A percentile compares a stretch with the other conserved stretches of the same genome.
Conservation (phyloP, 1,140 invertebrate species). For the Charaxes varanes region DNA sequence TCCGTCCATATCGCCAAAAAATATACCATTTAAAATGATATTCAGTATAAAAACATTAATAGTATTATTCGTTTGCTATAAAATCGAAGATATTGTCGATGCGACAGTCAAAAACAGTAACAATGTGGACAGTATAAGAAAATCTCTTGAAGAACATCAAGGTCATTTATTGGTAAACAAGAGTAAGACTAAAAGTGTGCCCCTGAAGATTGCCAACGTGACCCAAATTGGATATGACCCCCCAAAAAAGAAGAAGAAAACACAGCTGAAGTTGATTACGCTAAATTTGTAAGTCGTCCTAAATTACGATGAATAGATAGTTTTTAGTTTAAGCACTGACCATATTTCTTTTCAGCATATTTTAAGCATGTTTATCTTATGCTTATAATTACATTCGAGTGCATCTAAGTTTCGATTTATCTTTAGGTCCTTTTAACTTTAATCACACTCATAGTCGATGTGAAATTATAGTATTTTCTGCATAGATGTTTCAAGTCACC, state of each 20-base stretch:
- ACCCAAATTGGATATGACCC: conserved; percentile 32
- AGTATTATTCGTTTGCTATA: conserved; percentile 3
- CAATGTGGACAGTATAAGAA: conserved; percentile 35
- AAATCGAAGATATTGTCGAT: conserved; percentile 1
- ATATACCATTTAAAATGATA: neutral
- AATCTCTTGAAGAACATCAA: conserved; percentile 43
- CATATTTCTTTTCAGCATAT: too few species aligned
- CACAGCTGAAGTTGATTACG: conserved; percentile 29
- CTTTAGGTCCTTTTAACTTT: too few species aligned
- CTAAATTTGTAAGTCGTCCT: conserved; percentile 34
- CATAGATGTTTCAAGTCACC: too few species aligned
- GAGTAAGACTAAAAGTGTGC: conserved; percentile 38
- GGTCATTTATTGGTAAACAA: conserved; percentile 34
- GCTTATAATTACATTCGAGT: too few species aligned
- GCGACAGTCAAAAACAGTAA: conserved; percentile 21
- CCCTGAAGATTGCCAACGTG: conserved; percentile 42
- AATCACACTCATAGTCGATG: too few species aligned
- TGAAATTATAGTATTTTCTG: too few species aligned
- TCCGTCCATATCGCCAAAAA: conserved; percentile 1
- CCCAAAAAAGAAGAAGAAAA: conserved; percentile 22
- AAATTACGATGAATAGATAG: too few species aligned
- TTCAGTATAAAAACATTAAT: neutral
- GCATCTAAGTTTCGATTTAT: too few species aligned
- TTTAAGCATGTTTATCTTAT: too few species aligned
- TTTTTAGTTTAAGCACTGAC: too few species aligned